Evolutionary conservation across 2,113 vertebrate species (phyloP), one percentile per base, ranked within the genome.

Genomic region (Pelecanoides urinatrix): DNA sequence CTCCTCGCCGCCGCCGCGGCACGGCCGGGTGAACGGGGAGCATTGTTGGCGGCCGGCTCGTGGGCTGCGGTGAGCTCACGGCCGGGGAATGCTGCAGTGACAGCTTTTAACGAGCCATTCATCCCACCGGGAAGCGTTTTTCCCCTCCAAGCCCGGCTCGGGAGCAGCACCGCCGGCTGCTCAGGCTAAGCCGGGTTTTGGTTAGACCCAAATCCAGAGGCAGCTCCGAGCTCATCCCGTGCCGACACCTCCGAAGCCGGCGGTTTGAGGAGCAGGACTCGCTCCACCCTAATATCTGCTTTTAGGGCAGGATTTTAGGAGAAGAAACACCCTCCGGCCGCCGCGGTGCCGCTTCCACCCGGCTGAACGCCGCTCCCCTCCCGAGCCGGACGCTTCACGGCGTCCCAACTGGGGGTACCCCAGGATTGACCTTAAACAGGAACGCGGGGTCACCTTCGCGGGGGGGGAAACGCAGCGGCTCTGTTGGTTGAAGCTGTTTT

Each of bases 261-360:
- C 5, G 16, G 38, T 55, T 73, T 34, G 50, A 40, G 49, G 25
- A 72, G 36, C 49, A 13, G 50, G 50, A 38, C 50, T 55, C 9
- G 7, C 38, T 19, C 26, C 49, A 29, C 16, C 30, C 72, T 42
- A 7, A 16, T 20, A 56, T 19, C 52, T 15, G 40, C 53, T 29
- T 75, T 40, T 14, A 32, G 21, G 36, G 36, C 27, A 26, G 30
- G 53, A 16, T 83, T 61, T 40, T 22, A 14, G 14, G 30, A 34
- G 66, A 10, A 50, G 11, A 29, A 42, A 27, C 29, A 7, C 17
- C 3, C 13, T 38, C n/a, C 2, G 4, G 5, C 19, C 14, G 3
- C 49, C 3, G 1, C 2, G 4, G 58, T 6, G 44, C 44, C 29
- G 19, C 3, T 16, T 16, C 44, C 34, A 10, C 14, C 26, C 11